Evolutionary conservation across 2,797 vertebrate genomes (phyloP).

Genomic region (Neoniphon sammara): DNA sequence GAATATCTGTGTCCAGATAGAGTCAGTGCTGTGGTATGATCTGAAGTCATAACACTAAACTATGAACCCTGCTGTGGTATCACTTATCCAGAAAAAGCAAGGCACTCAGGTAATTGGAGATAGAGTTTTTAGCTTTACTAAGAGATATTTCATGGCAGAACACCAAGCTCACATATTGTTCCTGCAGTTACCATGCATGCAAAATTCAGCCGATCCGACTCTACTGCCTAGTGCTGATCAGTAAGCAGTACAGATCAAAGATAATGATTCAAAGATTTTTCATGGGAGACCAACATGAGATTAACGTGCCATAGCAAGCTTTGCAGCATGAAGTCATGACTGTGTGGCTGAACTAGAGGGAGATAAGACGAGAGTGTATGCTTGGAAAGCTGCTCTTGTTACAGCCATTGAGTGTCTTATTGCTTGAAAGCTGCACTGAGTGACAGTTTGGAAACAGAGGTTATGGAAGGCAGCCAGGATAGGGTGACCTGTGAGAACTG

Average conservation of each 20-base stretch:
- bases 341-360: too few relatives aligned
- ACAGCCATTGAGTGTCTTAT: constrained; percentile 25
- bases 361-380: constrained; percentile 9
- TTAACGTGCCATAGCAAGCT: too few relatives aligned
- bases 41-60: constrained; percentile 6
- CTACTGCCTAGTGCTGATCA: not conserved
- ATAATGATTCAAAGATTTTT: too few relatives aligned
- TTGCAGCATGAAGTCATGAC: too few relatives aligned
- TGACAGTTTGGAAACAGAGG: constrained; percentile 8
- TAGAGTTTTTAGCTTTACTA: not conserved
- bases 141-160: not conserved
- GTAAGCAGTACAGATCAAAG: not conserved
- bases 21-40: constrained; percentile 48
- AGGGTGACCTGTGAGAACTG: constrained; percentile 46
- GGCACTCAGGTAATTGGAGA: not conserved
- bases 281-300: not conserved
- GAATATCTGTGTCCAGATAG: not conserved
- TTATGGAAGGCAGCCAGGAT: constrained; percentile 28
- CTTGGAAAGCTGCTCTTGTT: constrained; percentile 32
- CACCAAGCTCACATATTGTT: not conserved
- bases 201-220: not conserved
- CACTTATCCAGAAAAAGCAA: too few relatives aligned
- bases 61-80: not conserved
- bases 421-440: constrained; percentile 22
- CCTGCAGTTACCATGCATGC: not conserved